phyloP scores from a whole-genome alignment of 2,797 vertebrate genomes.

The Falco rusticolus region DNA sequence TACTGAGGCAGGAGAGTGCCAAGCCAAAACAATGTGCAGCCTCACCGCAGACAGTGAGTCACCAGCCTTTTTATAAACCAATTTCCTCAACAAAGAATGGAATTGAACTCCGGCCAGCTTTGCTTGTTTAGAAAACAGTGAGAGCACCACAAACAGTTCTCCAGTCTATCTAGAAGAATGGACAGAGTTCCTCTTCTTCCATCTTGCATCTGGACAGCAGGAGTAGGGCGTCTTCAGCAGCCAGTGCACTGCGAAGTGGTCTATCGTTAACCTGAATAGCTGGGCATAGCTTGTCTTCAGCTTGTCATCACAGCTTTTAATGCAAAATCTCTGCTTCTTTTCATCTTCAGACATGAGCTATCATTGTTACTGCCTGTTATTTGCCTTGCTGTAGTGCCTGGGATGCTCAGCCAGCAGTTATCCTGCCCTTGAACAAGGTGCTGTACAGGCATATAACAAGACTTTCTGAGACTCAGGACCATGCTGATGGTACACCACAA shows the following conservation, averaged over 20 bases:
- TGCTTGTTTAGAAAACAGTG: not conserved
- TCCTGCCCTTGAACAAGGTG: not conserved
- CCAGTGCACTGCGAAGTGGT: not conserved
- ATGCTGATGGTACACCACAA: not conserved
- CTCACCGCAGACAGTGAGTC: conserved; percentile 3
- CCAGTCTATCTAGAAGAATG: not conserved
- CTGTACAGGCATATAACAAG: not conserved
- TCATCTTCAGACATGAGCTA: not conserved
- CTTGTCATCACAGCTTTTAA: not conserved
- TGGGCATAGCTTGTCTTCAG: not conserved
- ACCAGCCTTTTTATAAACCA: conserved; percentile 20
- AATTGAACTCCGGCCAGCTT: conserved; percentile 4
- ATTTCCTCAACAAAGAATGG: conserved; percentile 6
- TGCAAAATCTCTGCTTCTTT: not conserved
- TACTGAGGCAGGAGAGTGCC: not conserved
- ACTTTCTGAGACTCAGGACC: not conserved
- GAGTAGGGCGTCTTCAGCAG: not conserved
- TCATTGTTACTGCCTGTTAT: not conserved
- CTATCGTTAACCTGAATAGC: not conserved
- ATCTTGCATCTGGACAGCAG: not conserved
- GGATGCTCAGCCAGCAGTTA: not conserved
- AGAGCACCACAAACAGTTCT: not conserved
- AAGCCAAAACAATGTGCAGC: not conserved
- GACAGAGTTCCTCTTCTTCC: not conserved
- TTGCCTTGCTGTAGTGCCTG: not conserved